A percentile compares a stretch with the other conserved stretches of the same genome.
Evolutionary conservation across 2,888 invertebrate genomes (phyloP).

Genomic region (Coenonympha glycerion): DNA sequence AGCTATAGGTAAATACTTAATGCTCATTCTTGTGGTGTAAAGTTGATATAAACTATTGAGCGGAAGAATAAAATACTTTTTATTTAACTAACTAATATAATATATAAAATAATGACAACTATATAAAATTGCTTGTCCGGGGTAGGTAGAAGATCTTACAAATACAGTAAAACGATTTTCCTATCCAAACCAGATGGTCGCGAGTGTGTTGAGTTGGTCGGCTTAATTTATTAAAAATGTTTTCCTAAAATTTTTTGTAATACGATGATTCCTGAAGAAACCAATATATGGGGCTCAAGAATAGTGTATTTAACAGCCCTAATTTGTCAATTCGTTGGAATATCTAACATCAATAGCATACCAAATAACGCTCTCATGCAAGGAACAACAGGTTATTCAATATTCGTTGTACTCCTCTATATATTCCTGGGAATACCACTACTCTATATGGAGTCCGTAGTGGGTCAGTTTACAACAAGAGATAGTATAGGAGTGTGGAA

Average conservation of each 20-base stretch:
- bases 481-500: constrained; percentile 58
- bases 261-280: constrained; percentile 3
- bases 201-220: no score
- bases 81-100: no score
- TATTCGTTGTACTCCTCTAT: constrained; percentile 36
- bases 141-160: no score
- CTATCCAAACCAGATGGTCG: no score
- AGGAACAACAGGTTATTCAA: constrained; percentile 45
- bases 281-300: constrained; percentile 24
- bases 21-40: no score
- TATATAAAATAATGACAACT: no score
- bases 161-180: no score
- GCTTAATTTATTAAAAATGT: no score
- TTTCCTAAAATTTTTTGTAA: neutral
- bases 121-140: no score
- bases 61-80: no score
- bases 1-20: no score
- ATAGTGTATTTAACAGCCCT: constrained; percentile 38
- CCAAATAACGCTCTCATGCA: constrained; percentile 37
- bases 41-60: no score
- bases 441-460: constrained; percentile 57
- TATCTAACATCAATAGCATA: constrained; percentile 37
- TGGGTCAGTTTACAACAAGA: constrained; percentile 58
- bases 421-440: constrained; percentile 53
- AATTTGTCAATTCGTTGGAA: constrained; percentile 43